phyloP scores from a whole-genome alignment of 2,888 invertebrate species.

The Salpingus planirostris region DNA sequence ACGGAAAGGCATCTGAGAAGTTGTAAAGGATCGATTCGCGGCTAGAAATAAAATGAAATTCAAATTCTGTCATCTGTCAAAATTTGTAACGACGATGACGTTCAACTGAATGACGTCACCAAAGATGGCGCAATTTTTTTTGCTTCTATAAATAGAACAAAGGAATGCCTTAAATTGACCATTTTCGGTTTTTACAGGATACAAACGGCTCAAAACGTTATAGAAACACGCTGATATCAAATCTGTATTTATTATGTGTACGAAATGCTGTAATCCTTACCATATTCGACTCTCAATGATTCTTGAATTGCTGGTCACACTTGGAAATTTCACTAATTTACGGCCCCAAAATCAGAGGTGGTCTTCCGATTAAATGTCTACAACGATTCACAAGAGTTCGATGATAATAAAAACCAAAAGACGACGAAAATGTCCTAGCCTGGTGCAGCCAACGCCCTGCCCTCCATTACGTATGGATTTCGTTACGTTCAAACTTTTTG shows the following conservation, averaged over 20 bases:
- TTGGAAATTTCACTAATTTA: no score
- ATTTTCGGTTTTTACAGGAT: no score
- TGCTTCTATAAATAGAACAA: slow-evolving; percentile 3
- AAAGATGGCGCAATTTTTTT: slow-evolving; percentile 13
- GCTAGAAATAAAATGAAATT: slow-evolving; percentile 52
- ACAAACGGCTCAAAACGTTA: no score
- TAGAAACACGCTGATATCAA: no score
- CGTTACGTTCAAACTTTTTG: slow-evolving; percentile 6
- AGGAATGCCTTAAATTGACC: slow-evolving; percentile 3
- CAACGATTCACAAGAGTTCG: slow-evolving; percentile 7
- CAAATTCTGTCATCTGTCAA: slow-evolving; percentile 5
- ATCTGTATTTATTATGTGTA: slow-evolving; percentile 12
- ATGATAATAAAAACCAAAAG: no score
- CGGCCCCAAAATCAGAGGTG: no score
- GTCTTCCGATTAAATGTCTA: no score
- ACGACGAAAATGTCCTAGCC: slow-evolving; percentile 7
- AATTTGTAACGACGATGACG: slow-evolving; percentile 4
- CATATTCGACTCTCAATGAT: slow-evolving; percentile 10
- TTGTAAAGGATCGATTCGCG: slow-evolving; percentile 85
- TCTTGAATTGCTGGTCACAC: no score
- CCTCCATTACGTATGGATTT: slow-evolving; percentile 13
- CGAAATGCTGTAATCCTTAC: slow-evolving; percentile 12
- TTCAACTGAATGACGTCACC: slow-evolving; percentile 15
- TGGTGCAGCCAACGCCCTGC: slow-evolving; percentile 14
- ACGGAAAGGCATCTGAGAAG: slow-evolving; percentile 83